A percentile compares a stretch with the other conserved stretches of the same genome.
These are phyloP conservation scores for Crambe crambe DNA, from an alignment of 37 sponge, comb jelly and placozoan genomes.

Conservation along the genomic window DNA sequence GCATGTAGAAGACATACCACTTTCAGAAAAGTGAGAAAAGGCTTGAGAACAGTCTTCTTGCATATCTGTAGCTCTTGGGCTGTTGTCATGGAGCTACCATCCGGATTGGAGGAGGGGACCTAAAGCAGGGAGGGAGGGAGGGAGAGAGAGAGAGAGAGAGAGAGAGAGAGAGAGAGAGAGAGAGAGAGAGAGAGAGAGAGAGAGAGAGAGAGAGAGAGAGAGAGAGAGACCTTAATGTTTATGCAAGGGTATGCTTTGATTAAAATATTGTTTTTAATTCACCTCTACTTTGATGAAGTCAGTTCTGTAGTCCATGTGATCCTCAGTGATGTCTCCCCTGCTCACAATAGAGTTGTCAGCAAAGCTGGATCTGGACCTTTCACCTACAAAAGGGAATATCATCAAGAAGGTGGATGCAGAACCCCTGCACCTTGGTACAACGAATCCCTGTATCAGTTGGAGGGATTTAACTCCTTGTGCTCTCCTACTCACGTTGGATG, in stretches of 20 bases:
- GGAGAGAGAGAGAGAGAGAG: neutral
- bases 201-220: slow-evolving; percentile 16
- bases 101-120: neutral
- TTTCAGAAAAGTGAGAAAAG: slow-evolving; percentile 66
- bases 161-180: neutral
- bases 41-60: slow-evolving; percentile 65
- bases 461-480: no score
- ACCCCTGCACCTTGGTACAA: neutral
- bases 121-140: neutral
- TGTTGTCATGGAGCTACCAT: slow-evolving; percentile 29
- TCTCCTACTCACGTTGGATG: neutral
- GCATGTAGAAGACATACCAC: no score
- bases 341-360: neutral
- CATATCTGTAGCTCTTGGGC: slow-evolving; percentile 63
- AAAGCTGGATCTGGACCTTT: neutral
- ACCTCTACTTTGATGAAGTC: slow-evolving; percentile 14
- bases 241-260: no score
- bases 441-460: no score
- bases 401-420: neutral
- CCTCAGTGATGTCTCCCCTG: slow-evolving; percentile 2
- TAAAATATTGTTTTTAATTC: neutral
- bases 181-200: neutral
- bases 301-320: neutral
- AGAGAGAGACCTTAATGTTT: no score
- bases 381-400: neutral